Conservation (phyloP, 2,797 vertebrate genomes). For the Trichosurus vulpecula region DNA sequence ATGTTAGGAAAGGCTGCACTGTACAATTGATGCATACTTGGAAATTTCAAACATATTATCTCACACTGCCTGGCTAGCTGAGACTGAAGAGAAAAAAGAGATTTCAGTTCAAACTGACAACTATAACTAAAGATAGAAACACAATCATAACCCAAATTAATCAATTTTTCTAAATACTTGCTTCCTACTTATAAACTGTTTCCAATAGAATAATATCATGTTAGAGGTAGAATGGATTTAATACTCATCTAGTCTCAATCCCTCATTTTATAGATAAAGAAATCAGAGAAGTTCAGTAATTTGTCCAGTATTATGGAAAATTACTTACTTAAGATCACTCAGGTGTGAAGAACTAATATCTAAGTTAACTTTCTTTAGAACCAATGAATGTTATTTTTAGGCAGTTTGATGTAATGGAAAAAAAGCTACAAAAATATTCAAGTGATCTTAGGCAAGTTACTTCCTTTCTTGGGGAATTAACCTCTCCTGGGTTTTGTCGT, state of each 20-base stretch:
- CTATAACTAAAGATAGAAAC: not conserved
- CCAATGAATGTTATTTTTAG: not conserved
- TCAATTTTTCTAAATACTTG: not conserved
- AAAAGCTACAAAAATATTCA: not conserved
- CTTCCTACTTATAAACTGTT: not conserved
- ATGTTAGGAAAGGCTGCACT: not conserved
- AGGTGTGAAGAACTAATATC: not conserved
- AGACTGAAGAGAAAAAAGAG: not conserved
- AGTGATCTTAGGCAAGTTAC: not conserved
- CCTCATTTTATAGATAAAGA: conserved; percentile 21
- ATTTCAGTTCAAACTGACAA: not conserved
- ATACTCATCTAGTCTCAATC: too few relatives aligned
- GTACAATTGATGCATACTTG: not conserved
- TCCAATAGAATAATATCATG: not conserved
- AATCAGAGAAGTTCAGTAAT: not conserved
- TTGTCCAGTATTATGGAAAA: not conserved
- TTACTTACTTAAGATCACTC: not conserved
- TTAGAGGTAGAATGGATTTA: not conserved
- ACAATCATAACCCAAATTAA: not conserved
- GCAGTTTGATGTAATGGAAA: not conserved
- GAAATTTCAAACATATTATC: conserved; percentile 29
- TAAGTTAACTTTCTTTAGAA: not conserved
- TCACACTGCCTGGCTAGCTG: not conserved
- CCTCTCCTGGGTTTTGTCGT: not conserved
- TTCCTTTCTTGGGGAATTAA: not conserved